Conservation (phyloP, 2,888 invertebrate species). For the Netelia fuscicornis region DNA sequence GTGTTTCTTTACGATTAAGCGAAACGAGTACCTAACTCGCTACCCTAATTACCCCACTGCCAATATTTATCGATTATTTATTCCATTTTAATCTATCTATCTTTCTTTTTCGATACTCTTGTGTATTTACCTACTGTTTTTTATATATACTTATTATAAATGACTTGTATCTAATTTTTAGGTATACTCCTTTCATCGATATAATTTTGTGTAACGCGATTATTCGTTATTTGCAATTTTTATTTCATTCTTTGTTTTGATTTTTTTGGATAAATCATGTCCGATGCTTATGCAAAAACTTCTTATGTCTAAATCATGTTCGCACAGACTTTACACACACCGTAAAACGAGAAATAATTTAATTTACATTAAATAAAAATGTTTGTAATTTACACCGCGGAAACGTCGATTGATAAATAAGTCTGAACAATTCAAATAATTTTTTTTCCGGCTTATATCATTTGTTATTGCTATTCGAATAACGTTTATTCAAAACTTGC, state of each 20-base stretch:
- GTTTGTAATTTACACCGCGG: too few species aligned
- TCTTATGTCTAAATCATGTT: background rate
- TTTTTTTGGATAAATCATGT: background rate
- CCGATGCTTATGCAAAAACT: background rate
- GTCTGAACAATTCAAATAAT: background rate
- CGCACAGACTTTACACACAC: background rate
- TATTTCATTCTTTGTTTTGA: background rate
- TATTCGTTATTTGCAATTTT: slow-evolving; percentile 8
- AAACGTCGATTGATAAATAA: too few species aligned
- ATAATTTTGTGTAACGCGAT: slow-evolving; percentile 9
- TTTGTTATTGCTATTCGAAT: background rate
- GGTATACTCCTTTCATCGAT: slow-evolving; percentile 26
- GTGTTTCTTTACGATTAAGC: slow-evolving; percentile 59
- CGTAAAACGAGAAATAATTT: background rate
- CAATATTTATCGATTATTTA: slow-evolving; percentile 78
- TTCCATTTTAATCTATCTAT: slow-evolving; percentile 61
- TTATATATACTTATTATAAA: slow-evolving; percentile 32
- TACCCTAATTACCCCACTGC: slow-evolving; percentile 68
- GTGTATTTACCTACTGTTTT: slow-evolving; percentile 49
- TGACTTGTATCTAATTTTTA: slow-evolving; percentile 35
- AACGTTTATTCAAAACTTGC: background rate
- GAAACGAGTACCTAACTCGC: slow-evolving; percentile 61
- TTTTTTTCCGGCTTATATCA: background rate
- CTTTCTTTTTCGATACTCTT: background rate
- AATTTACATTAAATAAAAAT: background rate